A percentile compares a stretch with the other conserved stretches of the same genome.
Evolutionary conservation across 1,140 invertebrate genomes (phyloP).

Genomic region (Pogonomyrmex barbatus): DNA sequence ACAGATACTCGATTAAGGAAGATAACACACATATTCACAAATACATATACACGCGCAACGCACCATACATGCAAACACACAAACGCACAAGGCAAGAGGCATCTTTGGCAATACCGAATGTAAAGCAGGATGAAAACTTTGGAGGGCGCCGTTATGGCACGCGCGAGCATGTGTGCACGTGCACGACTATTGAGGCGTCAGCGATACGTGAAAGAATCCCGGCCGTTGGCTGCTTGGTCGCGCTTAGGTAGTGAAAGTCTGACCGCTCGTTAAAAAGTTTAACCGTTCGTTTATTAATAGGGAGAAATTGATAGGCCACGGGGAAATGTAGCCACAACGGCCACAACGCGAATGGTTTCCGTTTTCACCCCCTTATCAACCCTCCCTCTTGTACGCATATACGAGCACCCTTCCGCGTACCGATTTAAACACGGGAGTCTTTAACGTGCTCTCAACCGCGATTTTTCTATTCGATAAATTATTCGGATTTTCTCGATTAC

Average conservation of each 20-base stretch:
- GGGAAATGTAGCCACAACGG: conserved; percentile 67
- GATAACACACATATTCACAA: neutral
- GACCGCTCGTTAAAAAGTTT: conserved; percentile 78
- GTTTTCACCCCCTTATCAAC: conserved; percentile 1
- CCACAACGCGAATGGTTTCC: conserved; percentile 37
- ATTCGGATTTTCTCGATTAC: conserved; percentile 24
- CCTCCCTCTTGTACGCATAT: conserved; percentile 48
- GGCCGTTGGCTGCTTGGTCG: conserved; percentile 45
- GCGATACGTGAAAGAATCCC: conserved; percentile 73
- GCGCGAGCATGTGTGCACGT: conserved; percentile 58
- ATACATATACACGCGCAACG: too few species aligned
- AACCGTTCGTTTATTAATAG: conserved; percentile 74
- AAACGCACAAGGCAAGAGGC: neutral
- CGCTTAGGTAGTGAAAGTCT: conserved; percentile 64
- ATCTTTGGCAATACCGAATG: neutral
- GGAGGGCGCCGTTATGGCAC: conserved; percentile 63
- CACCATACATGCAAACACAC: too few species aligned
- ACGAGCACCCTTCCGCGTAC: conserved; percentile 33
- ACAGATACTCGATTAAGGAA: neutral
- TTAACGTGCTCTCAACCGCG: conserved; percentile 38
- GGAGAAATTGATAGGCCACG: conserved; percentile 40
- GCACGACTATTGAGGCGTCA: conserved; percentile 61
- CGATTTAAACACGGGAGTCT: conserved; percentile 38
- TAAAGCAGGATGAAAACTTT: neutral
- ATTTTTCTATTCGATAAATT: conserved; percentile 26